These are phyloP conservation scores for Ethmia dodecea DNA, from an alignment of 2,888 invertebrate species.

Conservation along the genomic window DNA sequence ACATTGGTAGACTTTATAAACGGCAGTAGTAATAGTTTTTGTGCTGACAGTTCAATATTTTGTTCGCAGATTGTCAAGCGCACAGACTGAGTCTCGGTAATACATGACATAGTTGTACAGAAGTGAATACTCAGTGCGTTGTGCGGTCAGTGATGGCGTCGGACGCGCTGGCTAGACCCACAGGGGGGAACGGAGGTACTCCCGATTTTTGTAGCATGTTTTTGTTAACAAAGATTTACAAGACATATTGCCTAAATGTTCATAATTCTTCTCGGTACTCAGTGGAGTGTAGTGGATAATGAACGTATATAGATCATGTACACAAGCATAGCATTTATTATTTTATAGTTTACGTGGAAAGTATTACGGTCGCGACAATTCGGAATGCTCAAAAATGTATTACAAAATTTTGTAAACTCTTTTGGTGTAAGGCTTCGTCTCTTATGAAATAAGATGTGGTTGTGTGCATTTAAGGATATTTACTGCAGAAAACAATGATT, in stretches of 20 bases:
- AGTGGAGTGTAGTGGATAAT: no score
- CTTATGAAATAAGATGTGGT: conserved; percentile 63
- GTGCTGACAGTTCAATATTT: no score
- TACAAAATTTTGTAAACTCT: conserved; percentile 23
- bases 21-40: no score
- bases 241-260: no score
- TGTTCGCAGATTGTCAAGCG: no score
- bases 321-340: conserved; percentile 22
- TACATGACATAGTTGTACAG: conserved; percentile 27
- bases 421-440: conserved; percentile 37
- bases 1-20: no score
- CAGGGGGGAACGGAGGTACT: neutral
- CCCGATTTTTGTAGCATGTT: conserved; percentile 3
- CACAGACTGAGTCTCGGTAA: conserved; percentile 48
- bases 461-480: conserved; percentile 48
- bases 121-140: conserved; percentile 63
- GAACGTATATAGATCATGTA: conserved; percentile 5
- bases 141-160: conserved; percentile 29
- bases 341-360: conserved; percentile 15
- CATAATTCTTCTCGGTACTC: no score
- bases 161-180: neutral
- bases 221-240: no score
- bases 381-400: conserved; percentile 25
- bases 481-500: conserved; percentile 24
- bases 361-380: conserved; percentile 2